Evolutionary conservation across 1,140 invertebrate genomes (phyloP).

Genomic region (Drosophila setifemur): DNA sequence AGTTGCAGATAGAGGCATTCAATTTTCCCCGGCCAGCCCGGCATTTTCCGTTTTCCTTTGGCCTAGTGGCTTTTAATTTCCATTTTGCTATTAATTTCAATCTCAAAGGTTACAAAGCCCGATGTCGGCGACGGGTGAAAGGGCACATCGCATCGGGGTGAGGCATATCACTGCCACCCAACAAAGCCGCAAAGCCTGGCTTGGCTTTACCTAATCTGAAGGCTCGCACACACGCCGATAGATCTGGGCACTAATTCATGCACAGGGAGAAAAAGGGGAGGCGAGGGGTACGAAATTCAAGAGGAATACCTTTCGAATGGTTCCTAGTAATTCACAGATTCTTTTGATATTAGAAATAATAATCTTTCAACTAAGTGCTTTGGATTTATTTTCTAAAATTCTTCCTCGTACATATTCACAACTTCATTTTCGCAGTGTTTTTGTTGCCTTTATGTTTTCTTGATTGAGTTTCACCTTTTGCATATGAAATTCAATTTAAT

Average conservation of each 20-base stretch:
- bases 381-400: no score
- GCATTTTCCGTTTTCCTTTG: conserved; percentile 24
- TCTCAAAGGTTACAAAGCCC: conserved; percentile 56
- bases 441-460: conserved; percentile 70
- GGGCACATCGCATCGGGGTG: not conserved
- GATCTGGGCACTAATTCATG: conserved; percentile 36
- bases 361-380: no score
- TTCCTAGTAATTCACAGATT: no score
- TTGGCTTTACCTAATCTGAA: conserved; percentile 67
- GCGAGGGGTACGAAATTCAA: no score
- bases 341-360: no score
- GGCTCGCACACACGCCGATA: conserved; percentile 29
- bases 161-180: conserved; percentile 60
- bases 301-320: no score
- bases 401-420: not conserved
- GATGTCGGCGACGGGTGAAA: not conserved
- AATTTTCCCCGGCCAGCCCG: conserved; percentile 11
- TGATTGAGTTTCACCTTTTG: conserved; percentile 80
- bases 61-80: conserved; percentile 64
- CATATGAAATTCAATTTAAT: conserved; percentile 81
- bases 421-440: not conserved
- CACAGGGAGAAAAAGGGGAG: conserved; percentile 19
- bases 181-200: conserved; percentile 68
- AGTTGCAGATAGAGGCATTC: conserved; percentile 8
- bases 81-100: conserved; percentile 76